These are phyloP conservation scores for Periphyllus acericola DNA, from an alignment of 2,888 invertebrate species.

Conservation along the genomic window DNA sequence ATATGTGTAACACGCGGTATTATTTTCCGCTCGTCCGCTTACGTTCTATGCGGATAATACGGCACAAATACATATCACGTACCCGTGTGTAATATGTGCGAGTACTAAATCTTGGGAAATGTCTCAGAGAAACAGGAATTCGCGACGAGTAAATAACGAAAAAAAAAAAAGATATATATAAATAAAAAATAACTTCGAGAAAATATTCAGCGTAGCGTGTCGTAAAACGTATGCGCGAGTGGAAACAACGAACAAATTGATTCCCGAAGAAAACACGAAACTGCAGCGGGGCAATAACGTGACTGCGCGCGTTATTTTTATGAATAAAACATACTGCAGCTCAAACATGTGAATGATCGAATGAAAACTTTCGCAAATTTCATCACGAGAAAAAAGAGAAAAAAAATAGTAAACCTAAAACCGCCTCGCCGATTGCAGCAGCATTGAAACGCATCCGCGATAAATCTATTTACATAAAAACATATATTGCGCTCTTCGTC, in stretches of 20 bases:
- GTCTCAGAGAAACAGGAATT: neutral
- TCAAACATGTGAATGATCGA: constrained; percentile 25
- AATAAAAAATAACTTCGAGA: neutral
- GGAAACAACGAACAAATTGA: neutral
- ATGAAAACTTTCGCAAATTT: neutral
- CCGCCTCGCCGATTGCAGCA: neutral
- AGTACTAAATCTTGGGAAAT: neutral
- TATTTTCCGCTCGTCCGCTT: neutral
- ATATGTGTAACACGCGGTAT: neutral
- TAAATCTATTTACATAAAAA: neutral
- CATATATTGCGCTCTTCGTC: neutral
- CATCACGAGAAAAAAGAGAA: neutral
- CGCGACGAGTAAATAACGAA: neutral
- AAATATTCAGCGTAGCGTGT: neutral
- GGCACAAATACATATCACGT: too few species aligned
- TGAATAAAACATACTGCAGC: constrained; percentile 11
- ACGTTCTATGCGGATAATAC: neutral
- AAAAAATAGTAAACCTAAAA: too few species aligned
- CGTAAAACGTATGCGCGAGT: neutral
- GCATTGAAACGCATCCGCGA: neutral
- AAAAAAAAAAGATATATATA: too few species aligned
- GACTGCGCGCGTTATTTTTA: neutral
- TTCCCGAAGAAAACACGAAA: neutral
- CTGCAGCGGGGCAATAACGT: neutral
- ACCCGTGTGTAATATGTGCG: too few species aligned